These are phyloP conservation scores for Hephaestus fuliginosus DNA, from an alignment of 2,797 vertebrate genomes.

Conservation along the genomic window DNA sequence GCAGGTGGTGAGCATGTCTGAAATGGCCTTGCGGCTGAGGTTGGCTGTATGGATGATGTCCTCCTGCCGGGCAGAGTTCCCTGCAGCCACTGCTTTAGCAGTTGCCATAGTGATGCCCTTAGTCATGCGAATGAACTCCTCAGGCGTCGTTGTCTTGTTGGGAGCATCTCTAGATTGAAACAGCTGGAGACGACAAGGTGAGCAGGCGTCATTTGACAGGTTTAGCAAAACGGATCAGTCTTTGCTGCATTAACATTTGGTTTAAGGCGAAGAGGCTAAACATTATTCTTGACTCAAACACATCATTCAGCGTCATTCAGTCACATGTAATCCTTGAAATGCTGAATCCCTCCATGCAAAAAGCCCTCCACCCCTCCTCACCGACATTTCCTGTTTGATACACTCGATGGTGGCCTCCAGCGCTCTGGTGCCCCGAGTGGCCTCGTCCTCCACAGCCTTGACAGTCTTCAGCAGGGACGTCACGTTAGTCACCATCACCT, in stretches of 20 bases:
- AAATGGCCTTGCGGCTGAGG: conserved; percentile 96
- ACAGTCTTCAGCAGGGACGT: conserved; percentile 98
- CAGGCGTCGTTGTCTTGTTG: conserved; percentile 93
- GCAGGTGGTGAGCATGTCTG: conserved; percentile 96
- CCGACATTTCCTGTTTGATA: conserved; percentile 96
- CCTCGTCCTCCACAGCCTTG: conserved; percentile 98
- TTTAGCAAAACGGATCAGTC: not conserved
- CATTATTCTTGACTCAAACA: not conserved
- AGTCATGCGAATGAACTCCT: conserved; percentile 98
- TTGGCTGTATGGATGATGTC: conserved; percentile 97
- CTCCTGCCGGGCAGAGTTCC: conserved; percentile 96
- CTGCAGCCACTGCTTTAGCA: conserved; percentile 97
- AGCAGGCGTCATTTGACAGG: not conserved
- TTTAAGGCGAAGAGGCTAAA: not conserved
- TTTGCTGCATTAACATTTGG: not conserved
- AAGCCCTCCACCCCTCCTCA: conserved; percentile 58
- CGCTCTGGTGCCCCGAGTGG: conserved; percentile 95
- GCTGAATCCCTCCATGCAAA: not conserved
- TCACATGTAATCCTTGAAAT: not conserved
- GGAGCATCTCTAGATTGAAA: conserved; percentile 93
- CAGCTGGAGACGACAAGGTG: conserved; percentile 79
- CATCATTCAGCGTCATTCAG: not conserved
- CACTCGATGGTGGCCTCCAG: conserved; percentile 97
- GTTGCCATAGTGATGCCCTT: conserved; percentile 99
- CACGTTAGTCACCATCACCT: conserved; percentile 99